Conservation (phyloP, 1,140 invertebrate genomes). For the Brachionus plicatilis region DNA sequence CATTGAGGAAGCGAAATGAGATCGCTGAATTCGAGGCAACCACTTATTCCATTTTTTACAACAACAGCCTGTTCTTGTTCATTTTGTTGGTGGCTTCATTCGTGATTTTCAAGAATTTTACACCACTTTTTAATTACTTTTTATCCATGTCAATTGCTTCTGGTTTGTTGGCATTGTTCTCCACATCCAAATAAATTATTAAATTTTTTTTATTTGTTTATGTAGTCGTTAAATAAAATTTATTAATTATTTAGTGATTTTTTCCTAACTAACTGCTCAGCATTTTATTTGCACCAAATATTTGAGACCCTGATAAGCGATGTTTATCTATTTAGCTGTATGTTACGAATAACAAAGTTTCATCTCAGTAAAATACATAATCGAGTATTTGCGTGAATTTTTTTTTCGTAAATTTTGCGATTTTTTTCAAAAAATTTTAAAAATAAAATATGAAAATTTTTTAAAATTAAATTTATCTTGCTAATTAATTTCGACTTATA, state of each 20-base stretch:
- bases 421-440: too few species aligned
- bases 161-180: conserved; percentile 79
- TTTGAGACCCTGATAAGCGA: too few species aligned
- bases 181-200: conserved; percentile 59
- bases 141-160: conserved; percentile 77
- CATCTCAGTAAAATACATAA: too few species aligned
- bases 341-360: too few species aligned
- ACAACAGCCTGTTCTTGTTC: conserved; percentile 90
- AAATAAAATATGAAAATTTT: too few species aligned
- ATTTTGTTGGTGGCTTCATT: conserved; percentile 90
- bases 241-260: not conserved
- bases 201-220: not conserved
- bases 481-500: too few species aligned
- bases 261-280: too few species aligned
- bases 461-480: too few species aligned
- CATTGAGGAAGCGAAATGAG: conserved; percentile 98
- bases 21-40: conserved; percentile 98
- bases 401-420: too few species aligned
- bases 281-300: too few species aligned
- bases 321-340: too few species aligned
- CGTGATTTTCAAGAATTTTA: conserved; percentile 81
- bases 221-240: not conserved
- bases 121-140: conserved; percentile 85
- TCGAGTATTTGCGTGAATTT: too few species aligned
- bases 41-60: conserved; percentile 97